Percentiles rank a stretch among this genome's conserved stretches.
Evolutionary conservation across 2,113 vertebrate species (phyloP).

Genomic region (Platysteira castanea): DNA sequence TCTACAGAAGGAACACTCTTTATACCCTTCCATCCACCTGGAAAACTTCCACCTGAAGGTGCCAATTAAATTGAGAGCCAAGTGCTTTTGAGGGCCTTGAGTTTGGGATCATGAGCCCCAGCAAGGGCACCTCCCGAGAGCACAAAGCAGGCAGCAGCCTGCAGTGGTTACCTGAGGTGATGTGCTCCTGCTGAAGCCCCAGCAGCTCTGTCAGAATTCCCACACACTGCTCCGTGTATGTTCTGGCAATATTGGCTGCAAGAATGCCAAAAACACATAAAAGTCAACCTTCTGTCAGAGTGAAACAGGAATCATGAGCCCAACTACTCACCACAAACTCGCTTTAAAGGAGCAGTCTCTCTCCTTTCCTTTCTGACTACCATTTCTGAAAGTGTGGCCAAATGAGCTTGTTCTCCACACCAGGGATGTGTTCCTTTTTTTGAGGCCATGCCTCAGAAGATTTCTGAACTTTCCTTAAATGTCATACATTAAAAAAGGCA

Average conservation of each 20-base stretch:
- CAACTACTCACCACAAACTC: background rate
- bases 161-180: slow-evolving; percentile 84
- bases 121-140: background rate
- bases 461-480: background rate
- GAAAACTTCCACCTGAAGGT: background rate
- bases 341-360: background rate
- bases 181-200: slow-evolving; percentile 87
- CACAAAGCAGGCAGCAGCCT: background rate
- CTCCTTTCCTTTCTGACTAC: background rate
- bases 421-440: background rate
- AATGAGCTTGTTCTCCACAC: background rate
- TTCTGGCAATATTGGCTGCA: slow-evolving; percentile 87
- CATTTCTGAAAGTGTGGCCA: background rate
- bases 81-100: background rate
- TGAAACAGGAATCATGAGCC: background rate
- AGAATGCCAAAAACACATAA: background rate
- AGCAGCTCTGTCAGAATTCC: slow-evolving; percentile 88
- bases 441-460: background rate
- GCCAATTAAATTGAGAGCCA: background rate
- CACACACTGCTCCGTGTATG: slow-evolving; percentile 88
- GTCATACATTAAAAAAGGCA: background rate
- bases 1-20: background rate
- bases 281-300: background rate
- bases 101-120: background rate
- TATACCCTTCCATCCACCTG: background rate